Percentiles rank a stretch among this genome's conserved stretches.
Evolutionary conservation across 2,797 vertebrate genomes (phyloP).

Genomic region (Lutjanus campechanus): DNA sequence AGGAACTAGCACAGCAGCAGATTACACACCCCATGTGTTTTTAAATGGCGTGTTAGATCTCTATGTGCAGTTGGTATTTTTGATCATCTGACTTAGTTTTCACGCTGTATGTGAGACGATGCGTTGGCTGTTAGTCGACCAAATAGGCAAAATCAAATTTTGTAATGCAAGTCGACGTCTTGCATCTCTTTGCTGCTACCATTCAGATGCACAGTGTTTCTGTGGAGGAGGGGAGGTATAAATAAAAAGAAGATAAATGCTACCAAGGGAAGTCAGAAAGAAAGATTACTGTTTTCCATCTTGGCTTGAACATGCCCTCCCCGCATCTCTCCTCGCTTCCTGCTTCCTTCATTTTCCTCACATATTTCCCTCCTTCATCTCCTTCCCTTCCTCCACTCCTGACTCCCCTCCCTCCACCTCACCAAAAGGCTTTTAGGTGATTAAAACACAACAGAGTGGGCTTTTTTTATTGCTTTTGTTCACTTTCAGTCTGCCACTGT

Average conservation of each 20-base stretch:
- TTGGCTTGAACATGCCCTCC: constrained; percentile 18
- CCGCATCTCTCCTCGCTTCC: constrained; percentile 21
- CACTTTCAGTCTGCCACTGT: constrained; percentile 28
- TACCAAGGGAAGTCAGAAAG: not conserved
- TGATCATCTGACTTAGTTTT: not conserved
- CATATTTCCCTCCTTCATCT: constrained; percentile 35
- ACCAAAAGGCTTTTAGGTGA: constrained; percentile 76
- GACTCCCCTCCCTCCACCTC: constrained; percentile 31
- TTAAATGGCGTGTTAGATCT: constrained; percentile 13
- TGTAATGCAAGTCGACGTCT: not conserved
- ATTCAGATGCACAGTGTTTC: constrained; percentile 3
- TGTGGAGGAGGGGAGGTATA: not conserved
- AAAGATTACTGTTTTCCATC: constrained; percentile 37
- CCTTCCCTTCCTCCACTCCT: constrained; percentile 33
- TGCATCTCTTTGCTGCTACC: not conserved
- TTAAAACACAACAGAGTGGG: constrained; percentile 64
- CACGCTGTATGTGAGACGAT: not conserved
- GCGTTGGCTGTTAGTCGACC: not conserved
- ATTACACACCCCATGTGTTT: constrained; percentile 7
- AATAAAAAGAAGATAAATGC: constrained; percentile 29
- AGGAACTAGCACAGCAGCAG: constrained; percentile 20
- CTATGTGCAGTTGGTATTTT: not conserved
- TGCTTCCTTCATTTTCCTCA: constrained; percentile 48
- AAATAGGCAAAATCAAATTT: constrained; percentile 1
- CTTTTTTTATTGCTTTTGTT: constrained; percentile 56